phyloP scores from a whole-genome alignment of 1,140 invertebrate species.

The Aphelenchoides avenae region DNA sequence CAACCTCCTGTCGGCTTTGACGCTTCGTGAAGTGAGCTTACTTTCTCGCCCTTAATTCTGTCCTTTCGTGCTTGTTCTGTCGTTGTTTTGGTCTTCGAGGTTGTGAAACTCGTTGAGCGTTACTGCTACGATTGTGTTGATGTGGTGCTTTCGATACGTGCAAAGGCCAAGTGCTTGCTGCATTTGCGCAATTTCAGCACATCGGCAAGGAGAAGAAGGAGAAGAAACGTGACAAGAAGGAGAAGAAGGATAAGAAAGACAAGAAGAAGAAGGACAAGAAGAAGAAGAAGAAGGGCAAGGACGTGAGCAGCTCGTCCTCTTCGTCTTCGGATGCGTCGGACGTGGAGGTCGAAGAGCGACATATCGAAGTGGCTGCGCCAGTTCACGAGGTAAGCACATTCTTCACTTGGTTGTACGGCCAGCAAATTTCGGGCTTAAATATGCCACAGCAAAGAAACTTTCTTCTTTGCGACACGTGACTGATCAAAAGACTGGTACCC shows the following conservation, averaged over 20 bases:
- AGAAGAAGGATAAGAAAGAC: conserved; percentile 18
- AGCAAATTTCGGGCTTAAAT: no score
- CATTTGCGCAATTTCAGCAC: no score
- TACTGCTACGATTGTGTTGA: no score
- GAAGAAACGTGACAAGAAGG: conserved; percentile 30
- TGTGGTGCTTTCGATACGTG: no score
- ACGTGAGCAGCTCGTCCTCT: neutral
- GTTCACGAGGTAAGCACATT: no score
- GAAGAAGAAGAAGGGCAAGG: conserved; percentile 21
- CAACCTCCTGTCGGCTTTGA: no score
- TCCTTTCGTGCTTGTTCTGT: neutral
- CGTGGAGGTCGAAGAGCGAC: conserved; percentile 23
- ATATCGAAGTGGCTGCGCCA: conserved; percentile 15
- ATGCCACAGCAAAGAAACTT: no score
- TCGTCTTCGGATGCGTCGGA: conserved; percentile 26
- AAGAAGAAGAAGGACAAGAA: conserved; percentile 13
- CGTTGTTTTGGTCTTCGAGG: conserved; percentile 5
- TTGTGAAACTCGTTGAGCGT: conserved; percentile 11
- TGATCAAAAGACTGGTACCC: no score
- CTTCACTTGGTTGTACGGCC: no score
- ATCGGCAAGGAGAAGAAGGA: conserved; percentile 36
- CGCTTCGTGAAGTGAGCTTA: neutral
- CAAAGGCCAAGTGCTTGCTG: no score
- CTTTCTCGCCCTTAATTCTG: neutral
- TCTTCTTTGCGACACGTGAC: no score